Conservation (phyloP, 2,113 vertebrate genomes). For the Myotis brandtii region DNA sequence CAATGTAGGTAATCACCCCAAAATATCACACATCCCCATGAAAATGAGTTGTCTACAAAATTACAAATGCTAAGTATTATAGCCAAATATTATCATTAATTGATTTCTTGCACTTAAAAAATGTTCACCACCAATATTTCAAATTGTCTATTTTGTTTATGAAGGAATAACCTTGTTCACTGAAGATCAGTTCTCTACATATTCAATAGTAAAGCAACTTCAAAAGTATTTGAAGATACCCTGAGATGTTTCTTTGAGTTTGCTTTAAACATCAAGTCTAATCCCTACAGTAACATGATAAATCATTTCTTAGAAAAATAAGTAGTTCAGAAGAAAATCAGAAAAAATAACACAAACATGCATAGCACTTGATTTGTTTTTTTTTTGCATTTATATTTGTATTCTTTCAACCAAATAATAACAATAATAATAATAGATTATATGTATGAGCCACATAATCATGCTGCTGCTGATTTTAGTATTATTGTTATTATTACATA, state of each 20-base stretch:
- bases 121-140: background rate
- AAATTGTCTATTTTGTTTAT: background rate
- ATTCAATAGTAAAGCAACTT: background rate
- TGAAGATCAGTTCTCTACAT: background rate
- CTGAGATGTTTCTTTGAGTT: slow-evolving; percentile 20
- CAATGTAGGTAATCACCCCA: background rate
- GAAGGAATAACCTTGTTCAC: background rate
- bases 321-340: slow-evolving; percentile 45
- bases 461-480: background rate
- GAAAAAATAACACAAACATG: background rate
- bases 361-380: background rate
- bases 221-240: background rate
- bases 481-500: background rate
- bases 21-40: background rate
- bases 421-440: background rate
- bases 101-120: slow-evolving; percentile 33
- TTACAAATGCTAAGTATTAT: background rate
- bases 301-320: slow-evolving; percentile 49
- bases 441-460: background rate
- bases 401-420: background rate
- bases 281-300: background rate
- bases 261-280: background rate
- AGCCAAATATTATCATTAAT: background rate
- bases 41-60: slow-evolving; percentile 48
- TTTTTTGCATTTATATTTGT: background rate